Conservation (phyloP, 92 coral and sea anemone genomes). For the Montipora capitata region DNA sequence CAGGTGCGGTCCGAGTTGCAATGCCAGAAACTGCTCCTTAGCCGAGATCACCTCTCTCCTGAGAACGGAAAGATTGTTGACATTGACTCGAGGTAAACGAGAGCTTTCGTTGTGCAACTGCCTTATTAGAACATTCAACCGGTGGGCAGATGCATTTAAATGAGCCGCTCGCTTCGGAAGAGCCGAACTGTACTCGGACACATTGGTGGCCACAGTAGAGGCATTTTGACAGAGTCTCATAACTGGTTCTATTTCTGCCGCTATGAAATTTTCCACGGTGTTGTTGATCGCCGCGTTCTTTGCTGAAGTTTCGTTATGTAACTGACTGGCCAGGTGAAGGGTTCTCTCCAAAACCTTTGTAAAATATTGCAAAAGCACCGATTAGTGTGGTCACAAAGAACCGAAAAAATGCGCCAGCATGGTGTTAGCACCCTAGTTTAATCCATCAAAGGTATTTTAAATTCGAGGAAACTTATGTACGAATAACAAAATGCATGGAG, state of each 20-base stretch:
- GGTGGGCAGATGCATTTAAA: constrained; percentile 69
- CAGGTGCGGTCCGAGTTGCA: constrained; percentile 50
- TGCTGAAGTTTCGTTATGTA: constrained; percentile 71
- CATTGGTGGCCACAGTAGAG: constrained; percentile 54
- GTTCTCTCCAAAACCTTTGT: constrained; percentile 60
- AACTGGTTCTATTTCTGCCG: constrained; percentile 76
- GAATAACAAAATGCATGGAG: no score
- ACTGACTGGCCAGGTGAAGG: constrained; percentile 40
- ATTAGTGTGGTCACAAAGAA: background rate
- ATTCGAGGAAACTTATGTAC: no score
- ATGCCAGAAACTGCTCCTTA: constrained; percentile 40
- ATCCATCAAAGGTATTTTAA: no score
- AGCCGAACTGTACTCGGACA: constrained; percentile 52
- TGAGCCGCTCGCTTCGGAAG: constrained; percentile 62
- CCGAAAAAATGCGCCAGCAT: no score
- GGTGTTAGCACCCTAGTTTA: no score
- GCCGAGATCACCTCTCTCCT: constrained; percentile 58
- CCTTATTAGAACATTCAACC: constrained; percentile 26
- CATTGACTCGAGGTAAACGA: constrained; percentile 55
- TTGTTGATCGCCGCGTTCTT: constrained; percentile 68
- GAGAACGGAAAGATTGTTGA: constrained; percentile 58
- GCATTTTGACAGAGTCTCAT: constrained; percentile 76
- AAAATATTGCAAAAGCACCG: background rate
- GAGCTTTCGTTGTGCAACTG: constrained; percentile 47
- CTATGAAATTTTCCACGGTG: constrained; percentile 77